phyloP scores from a whole-genome alignment of 2,888 invertebrate species.

The Acrobasis suavella region DNA sequence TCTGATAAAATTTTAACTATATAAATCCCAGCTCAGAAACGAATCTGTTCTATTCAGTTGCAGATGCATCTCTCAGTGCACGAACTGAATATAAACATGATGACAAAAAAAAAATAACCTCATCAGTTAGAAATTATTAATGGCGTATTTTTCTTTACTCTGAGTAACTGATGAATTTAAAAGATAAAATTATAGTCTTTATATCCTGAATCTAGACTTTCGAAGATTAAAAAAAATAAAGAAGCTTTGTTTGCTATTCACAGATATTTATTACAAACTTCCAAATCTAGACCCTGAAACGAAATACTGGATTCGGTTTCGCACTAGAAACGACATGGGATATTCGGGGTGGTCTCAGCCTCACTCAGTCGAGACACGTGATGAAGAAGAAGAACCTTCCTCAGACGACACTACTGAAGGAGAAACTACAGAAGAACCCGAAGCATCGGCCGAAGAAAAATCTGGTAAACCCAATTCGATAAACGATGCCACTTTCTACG shows the following conservation, averaged over 20 bases:
- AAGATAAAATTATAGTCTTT: no score
- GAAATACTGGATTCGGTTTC: conserved; percentile 56
- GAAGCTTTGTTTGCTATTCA: conserved; percentile 10
- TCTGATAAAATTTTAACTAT: no score
- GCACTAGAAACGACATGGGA: conserved; percentile 54
- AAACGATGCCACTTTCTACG: conserved; percentile 49
- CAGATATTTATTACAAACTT: conserved; percentile 30
- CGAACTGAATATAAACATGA: no score
- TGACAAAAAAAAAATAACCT: no score
- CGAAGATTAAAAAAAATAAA: no score
- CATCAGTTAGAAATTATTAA: no score
- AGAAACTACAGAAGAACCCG: conserved; percentile 22
- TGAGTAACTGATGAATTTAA: no score
- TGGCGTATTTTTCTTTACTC: no score
- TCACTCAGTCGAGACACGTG: conserved; percentile 37
- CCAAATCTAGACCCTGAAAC: conserved; percentile 48
- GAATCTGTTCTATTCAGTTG: no score
- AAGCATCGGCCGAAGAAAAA: conserved; percentile 31
- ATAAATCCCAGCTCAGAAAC: no score
- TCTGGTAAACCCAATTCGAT: conserved; percentile 21
- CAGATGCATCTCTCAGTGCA: no score
- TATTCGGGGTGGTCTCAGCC: conserved; percentile 56
- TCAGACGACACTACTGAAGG: conserved; percentile 1
- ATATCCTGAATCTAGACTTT: no score
- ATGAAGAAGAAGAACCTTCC: neutral